Percentiles rank a stretch among this genome's conserved stretches.
These are phyloP conservation scores for Oscheius myriophilus DNA, from an alignment of 2,888 invertebrate species.

Conservation along the genomic window DNA sequence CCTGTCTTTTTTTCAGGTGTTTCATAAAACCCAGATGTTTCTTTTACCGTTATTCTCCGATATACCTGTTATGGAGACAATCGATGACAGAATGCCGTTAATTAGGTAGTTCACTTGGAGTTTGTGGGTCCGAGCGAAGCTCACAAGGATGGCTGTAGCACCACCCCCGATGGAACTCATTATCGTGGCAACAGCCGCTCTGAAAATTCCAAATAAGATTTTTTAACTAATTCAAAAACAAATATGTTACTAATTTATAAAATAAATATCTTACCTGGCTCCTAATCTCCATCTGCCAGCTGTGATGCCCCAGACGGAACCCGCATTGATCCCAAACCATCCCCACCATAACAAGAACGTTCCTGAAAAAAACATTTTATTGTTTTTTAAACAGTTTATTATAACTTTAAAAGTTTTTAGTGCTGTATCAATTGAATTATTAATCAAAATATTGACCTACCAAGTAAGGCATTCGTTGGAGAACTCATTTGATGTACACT, in stretches of 20 bases:
- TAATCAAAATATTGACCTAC: slow-evolving; percentile 20
- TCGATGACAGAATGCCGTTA: slow-evolving; percentile 60
- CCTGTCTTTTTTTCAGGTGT: no score
- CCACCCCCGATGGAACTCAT: slow-evolving; percentile 68
- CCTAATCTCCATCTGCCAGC: slow-evolving; percentile 60
- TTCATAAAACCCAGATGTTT: no score
- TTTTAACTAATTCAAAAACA: not conserved
- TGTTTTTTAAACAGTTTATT: no score
- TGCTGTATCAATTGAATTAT: no score
- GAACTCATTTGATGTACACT: slow-evolving; percentile 61
- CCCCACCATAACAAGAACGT: slow-evolving; percentile 66
- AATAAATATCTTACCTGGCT: slow-evolving; percentile 38
- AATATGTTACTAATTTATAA: not conserved
- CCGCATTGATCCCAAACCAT: slow-evolving; percentile 64
- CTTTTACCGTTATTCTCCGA: not conserved
- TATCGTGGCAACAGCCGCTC: slow-evolving; percentile 61
- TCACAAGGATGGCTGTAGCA: slow-evolving; percentile 62
- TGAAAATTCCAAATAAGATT: slow-evolving; percentile 23
- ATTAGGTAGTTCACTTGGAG: slow-evolving; percentile 59
- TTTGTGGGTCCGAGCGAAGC: slow-evolving; percentile 55
- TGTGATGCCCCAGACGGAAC: slow-evolving; percentile 63
- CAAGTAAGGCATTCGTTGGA: slow-evolving; percentile 65
- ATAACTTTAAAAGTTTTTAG: no score
- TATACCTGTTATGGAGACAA: slow-evolving; percentile 60
- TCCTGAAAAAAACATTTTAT: slow-evolving; percentile 32